Evolutionary conservation across 2,113 vertebrate species (phyloP), one percentile per base, ranked within the genome.

Genomic region (Aldabrachelys gigantea): DNA sequence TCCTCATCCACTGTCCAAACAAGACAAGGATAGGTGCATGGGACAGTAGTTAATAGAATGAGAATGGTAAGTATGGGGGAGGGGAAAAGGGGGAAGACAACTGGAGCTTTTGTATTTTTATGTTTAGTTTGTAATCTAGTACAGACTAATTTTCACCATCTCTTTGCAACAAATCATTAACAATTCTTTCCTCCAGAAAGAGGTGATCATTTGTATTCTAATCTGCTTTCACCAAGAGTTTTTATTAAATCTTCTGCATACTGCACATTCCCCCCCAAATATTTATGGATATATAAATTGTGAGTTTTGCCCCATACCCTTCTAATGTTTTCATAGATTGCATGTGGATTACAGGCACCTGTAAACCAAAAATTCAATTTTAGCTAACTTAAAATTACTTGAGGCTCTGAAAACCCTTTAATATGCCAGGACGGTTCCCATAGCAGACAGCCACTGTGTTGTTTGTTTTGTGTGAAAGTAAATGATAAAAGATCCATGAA

Each of bases 401-500:
- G 90, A 97, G 97, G 95, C 97, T 97, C 98, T 98, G 98, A 97
- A 98, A 98, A 97, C 98, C 97, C 98, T 98, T 98, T 98, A 98
- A 98, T 98, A 97, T 97, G 98, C 98, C 98, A 98, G 97, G 98
- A 97, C 93, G 98, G 98, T 99, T 99, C 98, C 98, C 99, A 99
- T 98, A 98, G 98, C 99, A 99, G 99, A 99, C 99, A 99, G 99
- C 98, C 98, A 98, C 98, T 98, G 99, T 99, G 99, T 99, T 99
- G 99, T 99, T 99, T 99, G 99, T 99, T 99, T 99, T 99, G 99
- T 99, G 99, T 99, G 99, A 99, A 99, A 99, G 99, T 99, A 99
- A 99, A 99, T 99, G 99, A 99, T 99, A 99, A 99, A 99, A 99
- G 99, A 99, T 99, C 98, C 99, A 99, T 99, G 99, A 99, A 99